Evolutionary conservation across 2,797 vertebrate genomes (phyloP).

Genomic region (Gymnothorax javanicus): DNA sequence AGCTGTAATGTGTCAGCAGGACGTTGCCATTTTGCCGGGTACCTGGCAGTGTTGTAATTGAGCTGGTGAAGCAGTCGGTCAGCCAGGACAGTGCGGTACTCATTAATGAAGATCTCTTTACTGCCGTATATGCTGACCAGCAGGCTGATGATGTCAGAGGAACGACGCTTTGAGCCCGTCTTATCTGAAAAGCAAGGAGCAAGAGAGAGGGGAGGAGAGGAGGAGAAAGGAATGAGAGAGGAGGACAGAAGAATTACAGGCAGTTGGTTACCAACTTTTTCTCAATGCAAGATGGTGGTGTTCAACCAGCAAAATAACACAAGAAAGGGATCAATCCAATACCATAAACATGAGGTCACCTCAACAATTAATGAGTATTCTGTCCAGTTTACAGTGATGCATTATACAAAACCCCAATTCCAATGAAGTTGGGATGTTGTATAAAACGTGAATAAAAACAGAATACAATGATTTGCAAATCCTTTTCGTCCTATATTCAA

Average conservation of each 20-base stretch:
- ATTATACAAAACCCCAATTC: too few species aligned
- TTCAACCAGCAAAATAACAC: too few species aligned
- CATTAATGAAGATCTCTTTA: slow-evolving; percentile 96
- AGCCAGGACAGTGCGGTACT: slow-evolving; percentile 90
- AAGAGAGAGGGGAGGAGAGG: background rate
- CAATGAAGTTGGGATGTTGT: too few species aligned
- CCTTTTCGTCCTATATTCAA: too few species aligned
- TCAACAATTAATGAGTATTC: background rate
- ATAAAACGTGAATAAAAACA: too few species aligned
- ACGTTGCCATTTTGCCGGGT: slow-evolving; percentile 28
- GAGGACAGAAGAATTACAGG: too few species aligned
- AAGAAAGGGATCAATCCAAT: too few species aligned
- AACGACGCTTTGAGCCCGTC: slow-evolving; percentile 87
- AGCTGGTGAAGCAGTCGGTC: slow-evolving; percentile 92
- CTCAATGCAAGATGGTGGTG: too few species aligned
- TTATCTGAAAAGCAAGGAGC: slow-evolving; percentile 74
- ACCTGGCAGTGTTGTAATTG: slow-evolving; percentile 95
- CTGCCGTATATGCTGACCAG: slow-evolving; percentile 98
- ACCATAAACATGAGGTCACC: too few species aligned
- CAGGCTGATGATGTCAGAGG: slow-evolving; percentile 96
- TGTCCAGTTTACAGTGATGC: background rate
- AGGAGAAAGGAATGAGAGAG: background rate
- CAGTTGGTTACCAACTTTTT: too few species aligned
- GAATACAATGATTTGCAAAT: too few species aligned
- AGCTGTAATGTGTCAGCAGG: background rate